Evolutionary conservation across 2,113 vertebrate species (phyloP), one percentile per base, ranked within the genome.

Genomic region (Nyctereutes procyonoides): DNA sequence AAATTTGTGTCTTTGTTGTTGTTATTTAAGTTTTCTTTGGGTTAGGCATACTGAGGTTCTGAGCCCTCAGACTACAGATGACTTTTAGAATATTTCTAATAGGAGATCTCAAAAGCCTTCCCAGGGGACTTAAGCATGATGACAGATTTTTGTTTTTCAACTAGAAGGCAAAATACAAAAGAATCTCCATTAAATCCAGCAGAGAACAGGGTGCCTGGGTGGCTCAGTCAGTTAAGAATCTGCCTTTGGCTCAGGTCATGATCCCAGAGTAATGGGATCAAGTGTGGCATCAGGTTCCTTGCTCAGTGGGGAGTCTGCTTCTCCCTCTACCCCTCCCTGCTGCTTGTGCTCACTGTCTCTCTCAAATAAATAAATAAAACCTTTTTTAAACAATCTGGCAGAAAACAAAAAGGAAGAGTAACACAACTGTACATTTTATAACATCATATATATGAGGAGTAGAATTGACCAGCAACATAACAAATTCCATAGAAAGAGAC

Each of bases 61-160:
- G 58, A 94, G 28, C 53, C 82, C 28, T 92, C 58, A 90, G 71
- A 63, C 17, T 88, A n/a, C 5, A 97, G 38, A 38, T 89, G 88
- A 88, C 16, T 89, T 95, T 82, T 77, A 94, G 62, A 93, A 84
- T 56, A 6, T 76, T 1, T 85, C 30, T 82, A 73, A 69, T 10
- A 5, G 38, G 2, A 82, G 63, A 88, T 89, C 14, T 76, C n/a
- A 58, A 93, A 94, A 83, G 20, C n/a, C 35, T n/a, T 13, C 43
- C 1, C 38, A 30, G 2, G 1, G 43, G 8, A 86, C 17, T 67
- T 88, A 58, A 88, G 30, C 3, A 58, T 79, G 55, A 1, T 58
- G 71, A 81, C 4, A 35, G 7, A 32, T 30, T 88, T 93, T 80
- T 80, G 3, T 38, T 95, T 95, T 94, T 90, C 26, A 74, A 22